phyloP scores from a whole-genome alignment of 1,140 invertebrate genomes.

The Copidosoma floridanum region DNA sequence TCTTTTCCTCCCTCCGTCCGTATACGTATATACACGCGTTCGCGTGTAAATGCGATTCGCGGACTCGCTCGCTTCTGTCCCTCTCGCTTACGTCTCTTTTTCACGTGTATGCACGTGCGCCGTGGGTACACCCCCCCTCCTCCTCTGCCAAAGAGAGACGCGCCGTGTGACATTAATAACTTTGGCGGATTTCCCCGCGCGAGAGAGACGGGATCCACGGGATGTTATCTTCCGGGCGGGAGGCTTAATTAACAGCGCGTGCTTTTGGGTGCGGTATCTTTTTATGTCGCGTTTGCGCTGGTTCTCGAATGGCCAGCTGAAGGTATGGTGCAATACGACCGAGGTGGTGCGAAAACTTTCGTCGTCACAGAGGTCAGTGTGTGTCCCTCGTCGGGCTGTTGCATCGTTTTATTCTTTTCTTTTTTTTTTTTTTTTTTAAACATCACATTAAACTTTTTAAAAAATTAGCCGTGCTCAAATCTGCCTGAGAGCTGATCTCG shows the following conservation, averaged over 20 bases:
- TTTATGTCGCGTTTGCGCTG: too few relatives aligned
- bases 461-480: too few relatives aligned
- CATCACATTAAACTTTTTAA: too few relatives aligned
- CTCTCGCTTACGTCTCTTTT: background rate
- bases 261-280: constrained; percentile 7
- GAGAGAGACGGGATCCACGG: background rate
- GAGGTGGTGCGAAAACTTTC: too few relatives aligned
- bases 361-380: too few relatives aligned
- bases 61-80: constrained; percentile 13
- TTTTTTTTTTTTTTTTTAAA: too few relatives aligned
- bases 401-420: too few relatives aligned
- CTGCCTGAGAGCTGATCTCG: too few relatives aligned
- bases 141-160: background rate
- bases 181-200: constrained; percentile 10
- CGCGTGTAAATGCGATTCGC: constrained; percentile 13
- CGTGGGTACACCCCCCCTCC: background rate
- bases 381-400: too few relatives aligned
- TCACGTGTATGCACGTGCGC: background rate
- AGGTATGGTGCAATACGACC: too few relatives aligned
- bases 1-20: constrained; percentile 8
- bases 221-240: constrained; percentile 24
- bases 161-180: constrained; percentile 25
- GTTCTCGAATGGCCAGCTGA: too few relatives aligned
- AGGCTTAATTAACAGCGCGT: constrained; percentile 16
- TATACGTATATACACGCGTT: constrained; percentile 7